Conservation (phyloP, 2,113 vertebrate species). For the Procavia capensis region DNA sequence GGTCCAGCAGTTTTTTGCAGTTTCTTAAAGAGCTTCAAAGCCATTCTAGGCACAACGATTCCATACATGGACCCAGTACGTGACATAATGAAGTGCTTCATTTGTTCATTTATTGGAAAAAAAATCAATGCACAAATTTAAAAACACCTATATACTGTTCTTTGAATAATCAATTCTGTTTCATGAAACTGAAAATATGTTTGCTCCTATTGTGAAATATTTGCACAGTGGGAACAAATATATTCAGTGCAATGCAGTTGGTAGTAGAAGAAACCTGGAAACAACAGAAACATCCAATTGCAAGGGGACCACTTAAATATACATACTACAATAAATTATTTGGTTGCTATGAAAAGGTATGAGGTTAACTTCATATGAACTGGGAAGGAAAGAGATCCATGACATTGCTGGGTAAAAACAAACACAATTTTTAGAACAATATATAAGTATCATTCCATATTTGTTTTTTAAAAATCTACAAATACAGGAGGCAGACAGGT, state of each 20-base stretch:
- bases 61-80: not conserved
- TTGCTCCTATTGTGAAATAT: no score
- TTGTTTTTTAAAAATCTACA: not conserved
- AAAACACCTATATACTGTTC: not conserved
- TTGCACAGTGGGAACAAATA: not conserved
- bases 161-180: not conserved
- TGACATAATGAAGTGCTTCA: not conserved
- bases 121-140: not conserved
- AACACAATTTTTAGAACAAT: not conserved
- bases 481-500: not conserved
- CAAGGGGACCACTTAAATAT: not conserved
- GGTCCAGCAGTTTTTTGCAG: no score
- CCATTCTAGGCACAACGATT: not conserved
- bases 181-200: not conserved
- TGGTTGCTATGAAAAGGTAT: not conserved
- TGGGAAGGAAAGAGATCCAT: not conserved
- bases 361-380: not conserved
- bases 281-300: not conserved
- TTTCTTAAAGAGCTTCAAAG: not conserved
- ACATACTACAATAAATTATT: not conserved
- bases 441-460: not conserved
- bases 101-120: not conserved
- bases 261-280: not conserved
- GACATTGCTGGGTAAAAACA: not conserved
- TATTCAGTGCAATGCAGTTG: not conserved